These are phyloP conservation scores for Drosophila affinis DNA, from an alignment of 2,888 invertebrate species.

Conservation along the genomic window DNA sequence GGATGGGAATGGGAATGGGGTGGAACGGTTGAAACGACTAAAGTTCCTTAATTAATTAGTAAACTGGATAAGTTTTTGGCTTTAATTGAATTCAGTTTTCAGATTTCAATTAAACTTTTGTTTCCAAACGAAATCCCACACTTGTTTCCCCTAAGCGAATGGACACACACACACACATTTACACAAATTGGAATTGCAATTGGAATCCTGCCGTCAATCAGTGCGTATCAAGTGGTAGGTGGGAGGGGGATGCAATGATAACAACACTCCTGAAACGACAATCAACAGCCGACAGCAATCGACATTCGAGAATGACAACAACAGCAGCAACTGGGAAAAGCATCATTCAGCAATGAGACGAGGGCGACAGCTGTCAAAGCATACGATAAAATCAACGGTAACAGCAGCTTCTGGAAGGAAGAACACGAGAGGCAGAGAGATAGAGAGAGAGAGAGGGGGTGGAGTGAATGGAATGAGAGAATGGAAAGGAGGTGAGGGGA, in stretches of 20 bases:
- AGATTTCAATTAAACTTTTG: neutral
- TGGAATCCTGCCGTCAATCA: conserved; percentile 57
- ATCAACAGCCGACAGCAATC: conserved; percentile 24
- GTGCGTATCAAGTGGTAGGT: conserved; percentile 48
- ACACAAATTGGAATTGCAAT: conserved; percentile 10
- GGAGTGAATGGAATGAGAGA: conserved; percentile 6
- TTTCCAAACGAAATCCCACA: no score
- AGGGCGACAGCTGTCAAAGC: conserved; percentile 74
- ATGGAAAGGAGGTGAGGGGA: neutral
- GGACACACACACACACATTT: neutral
- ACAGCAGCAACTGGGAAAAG: conserved; percentile 46
- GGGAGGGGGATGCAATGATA: conserved; percentile 42
- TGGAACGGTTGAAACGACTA: neutral
- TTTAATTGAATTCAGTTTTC: neutral
- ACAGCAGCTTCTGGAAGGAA: neutral
- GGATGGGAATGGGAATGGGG: no score
- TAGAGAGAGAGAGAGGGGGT: conserved; percentile 5
- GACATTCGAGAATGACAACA: conserved; percentile 32
- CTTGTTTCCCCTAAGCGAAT: neutral
- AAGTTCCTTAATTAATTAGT: neutral
- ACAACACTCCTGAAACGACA: conserved; percentile 33
- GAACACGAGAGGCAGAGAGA: conserved; percentile 13
- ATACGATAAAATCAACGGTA: conserved; percentile 53
- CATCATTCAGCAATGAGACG: conserved; percentile 40
- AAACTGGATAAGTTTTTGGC: neutral